These are phyloP conservation scores for Beroe ovata DNA, from an alignment of 37 sponge, comb jelly and placozoan species.

Conservation along the genomic window DNA sequence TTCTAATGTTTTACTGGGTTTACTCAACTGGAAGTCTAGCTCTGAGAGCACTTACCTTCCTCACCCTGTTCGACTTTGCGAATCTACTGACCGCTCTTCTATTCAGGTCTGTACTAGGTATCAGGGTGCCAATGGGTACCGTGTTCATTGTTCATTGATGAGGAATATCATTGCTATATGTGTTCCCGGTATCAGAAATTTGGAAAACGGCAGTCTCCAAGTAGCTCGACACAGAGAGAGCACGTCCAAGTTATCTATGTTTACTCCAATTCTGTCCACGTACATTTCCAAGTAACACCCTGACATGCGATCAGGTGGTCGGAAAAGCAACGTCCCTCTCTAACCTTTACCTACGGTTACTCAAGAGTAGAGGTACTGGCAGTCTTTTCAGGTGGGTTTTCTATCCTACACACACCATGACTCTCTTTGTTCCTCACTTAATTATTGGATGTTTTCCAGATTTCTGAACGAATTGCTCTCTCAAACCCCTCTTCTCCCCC, in stretches of 20 bases:
- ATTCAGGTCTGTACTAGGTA: not conserved
- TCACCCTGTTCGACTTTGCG: constrained; percentile 49
- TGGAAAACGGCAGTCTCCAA: too few species aligned
- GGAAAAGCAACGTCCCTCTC: constrained; percentile 1
- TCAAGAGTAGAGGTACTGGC: constrained; percentile 61
- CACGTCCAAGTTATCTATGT: too few species aligned
- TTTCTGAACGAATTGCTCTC: too few species aligned
- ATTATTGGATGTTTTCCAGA: too few species aligned
- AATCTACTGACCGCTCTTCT: constrained; percentile 25
- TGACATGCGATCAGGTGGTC: too few species aligned
- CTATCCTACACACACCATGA: not conserved
- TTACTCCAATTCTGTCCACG: too few species aligned
- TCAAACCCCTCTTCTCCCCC: too few species aligned
- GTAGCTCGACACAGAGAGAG: too few species aligned
- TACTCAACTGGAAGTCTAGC: constrained; percentile 36
- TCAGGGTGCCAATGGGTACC: not conserved
- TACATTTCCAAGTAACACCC: too few species aligned
- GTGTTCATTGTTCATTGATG: not conserved
- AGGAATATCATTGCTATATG: too few species aligned
- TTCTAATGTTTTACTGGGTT: constrained; percentile 62
- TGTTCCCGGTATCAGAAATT: too few species aligned
- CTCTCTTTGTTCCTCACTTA: not conserved
- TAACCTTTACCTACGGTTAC: constrained; percentile 57
- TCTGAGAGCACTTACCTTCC: constrained; percentile 37
- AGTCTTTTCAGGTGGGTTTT: constrained; percentile 36